Conservation (phyloP, 2,888 invertebrate genomes). For the Lasioglossum marginatum region DNA sequence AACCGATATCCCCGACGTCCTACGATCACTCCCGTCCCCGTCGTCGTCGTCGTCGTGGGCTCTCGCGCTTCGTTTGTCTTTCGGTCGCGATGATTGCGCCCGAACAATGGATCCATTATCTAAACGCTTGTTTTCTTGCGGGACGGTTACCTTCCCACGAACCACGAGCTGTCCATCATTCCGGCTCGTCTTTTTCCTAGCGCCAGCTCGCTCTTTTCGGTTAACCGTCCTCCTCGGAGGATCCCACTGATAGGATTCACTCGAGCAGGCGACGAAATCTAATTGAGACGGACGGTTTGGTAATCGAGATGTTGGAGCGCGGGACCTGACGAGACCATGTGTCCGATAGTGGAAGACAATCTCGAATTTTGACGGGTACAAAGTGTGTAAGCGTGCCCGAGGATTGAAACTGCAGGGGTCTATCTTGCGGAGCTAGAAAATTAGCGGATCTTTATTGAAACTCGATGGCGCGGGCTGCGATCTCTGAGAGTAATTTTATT, state of each 20-base stretch:
- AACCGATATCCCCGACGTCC: background rate
- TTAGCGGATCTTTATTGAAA: background rate
- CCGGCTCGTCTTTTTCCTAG: constrained; percentile 24
- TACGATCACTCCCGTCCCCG: background rate
- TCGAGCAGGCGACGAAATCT: constrained; percentile 3
- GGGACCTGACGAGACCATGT: background rate
- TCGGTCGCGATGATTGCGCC: constrained; percentile 31
- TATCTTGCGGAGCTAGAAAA: background rate
- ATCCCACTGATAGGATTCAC: background rate
- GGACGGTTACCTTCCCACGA: constrained; percentile 67
- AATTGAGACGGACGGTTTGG: constrained; percentile 32
- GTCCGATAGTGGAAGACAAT: constrained; percentile 3
- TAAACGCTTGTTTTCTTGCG: constrained; percentile 61
- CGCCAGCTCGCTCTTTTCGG: constrained; percentile 12
- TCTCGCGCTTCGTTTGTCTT: constrained; percentile 14
- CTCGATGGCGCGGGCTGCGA: background rate
- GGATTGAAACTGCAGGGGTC: background rate
- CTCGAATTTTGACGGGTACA: constrained; percentile 2
- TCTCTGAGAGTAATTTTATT: background rate
- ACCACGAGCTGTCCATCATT: constrained; percentile 26
- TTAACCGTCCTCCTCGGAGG: background rate
- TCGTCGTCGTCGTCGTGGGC: background rate
- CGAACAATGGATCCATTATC: constrained; percentile 61
- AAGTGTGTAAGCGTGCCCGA: background rate
- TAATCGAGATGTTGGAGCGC: background rate